Percentiles rank a stretch among this genome's conserved stretches.
Conservation (phyloP, 2,113 vertebrate species). For the Pogonocichla stellata region DNA sequence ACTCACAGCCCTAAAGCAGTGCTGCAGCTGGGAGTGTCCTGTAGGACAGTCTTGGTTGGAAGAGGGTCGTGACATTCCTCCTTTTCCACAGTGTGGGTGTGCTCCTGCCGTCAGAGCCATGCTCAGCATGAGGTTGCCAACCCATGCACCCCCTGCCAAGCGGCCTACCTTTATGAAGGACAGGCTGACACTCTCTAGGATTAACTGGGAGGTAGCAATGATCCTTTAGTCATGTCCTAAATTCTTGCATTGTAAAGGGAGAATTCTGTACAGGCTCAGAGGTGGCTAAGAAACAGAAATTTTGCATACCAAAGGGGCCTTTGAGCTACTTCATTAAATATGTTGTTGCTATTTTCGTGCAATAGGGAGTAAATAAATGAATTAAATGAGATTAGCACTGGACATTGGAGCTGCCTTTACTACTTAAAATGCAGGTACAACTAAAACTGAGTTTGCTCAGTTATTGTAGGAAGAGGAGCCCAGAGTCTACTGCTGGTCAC, state of each 20-base stretch:
- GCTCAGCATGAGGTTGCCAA: not conserved
- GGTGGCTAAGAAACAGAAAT: not conserved
- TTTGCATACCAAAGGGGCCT: not conserved
- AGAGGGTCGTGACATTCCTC: not conserved
- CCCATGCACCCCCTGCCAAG: not conserved
- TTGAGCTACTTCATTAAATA: not conserved
- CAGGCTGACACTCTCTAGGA: not conserved
- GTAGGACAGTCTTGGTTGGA: not conserved
- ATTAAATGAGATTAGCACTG: not conserved
- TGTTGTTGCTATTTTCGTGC: not conserved
- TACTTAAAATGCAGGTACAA: not conserved
- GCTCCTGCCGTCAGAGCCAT: not conserved
- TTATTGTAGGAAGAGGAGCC: not conserved
- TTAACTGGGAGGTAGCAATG: not conserved
- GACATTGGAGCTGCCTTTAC: not conserved
- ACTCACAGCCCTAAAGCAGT: conserved; percentile 13
- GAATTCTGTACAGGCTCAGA: not conserved
- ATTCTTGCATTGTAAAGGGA: conserved; percentile 15
- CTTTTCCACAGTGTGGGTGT: not conserved
- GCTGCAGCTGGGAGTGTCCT: not conserved
- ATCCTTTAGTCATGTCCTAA: not conserved
- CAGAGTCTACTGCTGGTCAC: not conserved
- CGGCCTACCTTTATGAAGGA: not conserved
- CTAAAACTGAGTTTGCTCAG: not conserved
- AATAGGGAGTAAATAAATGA: not conserved